Conservation (phyloP, 2,113 vertebrate species). For the Thunnus thynnus region DNA sequence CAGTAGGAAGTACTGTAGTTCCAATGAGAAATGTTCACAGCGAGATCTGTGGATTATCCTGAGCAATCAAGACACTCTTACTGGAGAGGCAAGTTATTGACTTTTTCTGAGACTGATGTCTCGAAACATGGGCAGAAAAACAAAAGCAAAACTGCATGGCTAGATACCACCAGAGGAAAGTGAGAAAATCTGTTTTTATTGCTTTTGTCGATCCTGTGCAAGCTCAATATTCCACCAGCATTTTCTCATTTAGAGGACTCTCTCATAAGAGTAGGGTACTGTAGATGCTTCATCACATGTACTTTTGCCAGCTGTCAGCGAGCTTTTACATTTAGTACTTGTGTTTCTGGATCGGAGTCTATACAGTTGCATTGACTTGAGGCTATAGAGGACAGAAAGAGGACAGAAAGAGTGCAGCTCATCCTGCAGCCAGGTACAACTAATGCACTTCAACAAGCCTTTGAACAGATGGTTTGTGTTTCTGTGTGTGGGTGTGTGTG, state of each 20-base stretch:
- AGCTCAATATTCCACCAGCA: background rate
- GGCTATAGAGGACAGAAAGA: background rate
- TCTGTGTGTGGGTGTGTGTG: slow-evolving; percentile 23
- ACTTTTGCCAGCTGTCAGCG: slow-evolving; percentile 1
- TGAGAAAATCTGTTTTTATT: background rate
- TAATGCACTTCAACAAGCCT: slow-evolving; percentile 53
- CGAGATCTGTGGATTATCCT: background rate
- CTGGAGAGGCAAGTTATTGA: background rate
- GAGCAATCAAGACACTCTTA: background rate
- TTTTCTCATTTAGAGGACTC: background rate
- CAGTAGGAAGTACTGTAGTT: background rate
- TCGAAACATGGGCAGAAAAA: background rate
- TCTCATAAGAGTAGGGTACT: slow-evolving; percentile 12
- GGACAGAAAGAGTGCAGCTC: slow-evolving; percentile 21
- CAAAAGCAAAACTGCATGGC: background rate
- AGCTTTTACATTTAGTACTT: slow-evolving; percentile 1
- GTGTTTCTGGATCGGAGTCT: slow-evolving; percentile 5
- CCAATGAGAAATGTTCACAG: background rate
- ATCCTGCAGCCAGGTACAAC: slow-evolving; percentile 45
- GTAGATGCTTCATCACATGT: slow-evolving; percentile 4
- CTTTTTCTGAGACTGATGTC: background rate
- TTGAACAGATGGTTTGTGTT: slow-evolving; percentile 57
- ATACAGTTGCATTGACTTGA: background rate
- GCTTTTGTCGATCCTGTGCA: no score
- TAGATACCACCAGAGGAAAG: background rate